Base-by-base conservation (phyloP, 2,888 invertebrate species). In the Acanthacorydalis orientalis region DNA sequence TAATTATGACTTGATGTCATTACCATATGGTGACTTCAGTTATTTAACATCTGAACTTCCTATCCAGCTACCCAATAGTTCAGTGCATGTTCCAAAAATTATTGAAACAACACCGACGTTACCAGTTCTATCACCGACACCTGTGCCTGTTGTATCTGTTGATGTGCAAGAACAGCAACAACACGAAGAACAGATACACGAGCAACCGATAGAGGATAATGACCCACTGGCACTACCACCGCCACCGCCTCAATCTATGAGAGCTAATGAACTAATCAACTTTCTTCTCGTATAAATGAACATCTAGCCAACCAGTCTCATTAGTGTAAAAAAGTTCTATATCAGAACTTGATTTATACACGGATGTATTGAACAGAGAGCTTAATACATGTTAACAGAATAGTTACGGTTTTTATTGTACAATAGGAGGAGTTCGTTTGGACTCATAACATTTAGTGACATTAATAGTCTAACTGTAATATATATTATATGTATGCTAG, bases 1-100 rank as follows among this genome's bases (percentile, higher is more conserved):
- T 15, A 37, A 43, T 31, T 47, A 47, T 9, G 47, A 47, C 12
- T n/a, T 42, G 7, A 38, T 43, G 4, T 31, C 47, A 23, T 35
- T 47, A 7, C 47, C 47, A 7, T 47, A 31, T 10, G 47, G 47
- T 23, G 47, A 47, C 15, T 43, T 47, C 7, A 43, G 37, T 37
- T 47, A 47, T 42, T 42, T 47, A 35, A 47, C 47, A 11, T 34
- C 16, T 12, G 46, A 38, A 15, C 35, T 46, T 31, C n/a, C 23
- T 31, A 37, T 37, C 2, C 12, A 37, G 12, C 14, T 37, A 14
- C 37, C 37, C 7, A 14, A 37, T 9, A 9, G 23, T 23, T 14
- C 37, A 37, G 14, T 14, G n/a, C n/a, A n/a, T 37, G 37, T 37
- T 9, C 7, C 37, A 7, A 10, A 12, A 12, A 7, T 12, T 12